These are phyloP conservation scores for Cyrtonyx montezumae DNA, from an alignment of 2,113 vertebrate species.

Conservation along the genomic window DNA sequence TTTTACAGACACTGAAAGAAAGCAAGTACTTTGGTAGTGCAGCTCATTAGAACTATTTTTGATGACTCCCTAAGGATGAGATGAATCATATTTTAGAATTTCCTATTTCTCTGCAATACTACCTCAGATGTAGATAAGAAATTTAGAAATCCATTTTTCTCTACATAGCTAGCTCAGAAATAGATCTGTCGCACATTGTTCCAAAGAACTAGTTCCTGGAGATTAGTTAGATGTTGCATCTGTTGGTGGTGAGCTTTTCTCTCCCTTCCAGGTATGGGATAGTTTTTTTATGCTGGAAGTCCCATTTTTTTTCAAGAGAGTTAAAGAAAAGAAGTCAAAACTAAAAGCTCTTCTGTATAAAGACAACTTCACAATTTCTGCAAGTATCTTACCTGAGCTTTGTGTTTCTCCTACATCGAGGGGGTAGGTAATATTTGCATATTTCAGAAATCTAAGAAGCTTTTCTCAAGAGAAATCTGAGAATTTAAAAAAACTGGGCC, in stretches of 20 bases:
- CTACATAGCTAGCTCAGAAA: not conserved
- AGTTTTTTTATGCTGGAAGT: not conserved
- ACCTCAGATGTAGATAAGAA: not conserved
- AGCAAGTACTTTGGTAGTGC: not conserved
- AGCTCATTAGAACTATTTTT: not conserved
- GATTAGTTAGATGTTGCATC: not conserved
- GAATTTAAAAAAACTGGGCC: not conserved
- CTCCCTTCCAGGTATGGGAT: not conserved
- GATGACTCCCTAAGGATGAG: slow-evolving; percentile 2
- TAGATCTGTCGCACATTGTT: not conserved
- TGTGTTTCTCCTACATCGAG: not conserved
- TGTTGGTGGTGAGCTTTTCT: not conserved
- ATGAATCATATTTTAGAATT: slow-evolving; percentile 3
- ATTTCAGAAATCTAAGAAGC: not conserved
- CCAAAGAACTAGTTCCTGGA: not conserved
- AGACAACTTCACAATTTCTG: not conserved
- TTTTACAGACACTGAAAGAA: not conserved
- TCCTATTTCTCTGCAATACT: not conserved
- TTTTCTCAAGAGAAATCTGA: not conserved
- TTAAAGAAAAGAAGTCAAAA: not conserved
- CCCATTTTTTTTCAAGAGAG: not conserved
- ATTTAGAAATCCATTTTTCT: not conserved
- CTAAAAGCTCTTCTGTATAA: not conserved
- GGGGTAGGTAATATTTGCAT: not conserved
- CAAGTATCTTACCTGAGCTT: not conserved